Evolutionary conservation across 23 tunicate species (phyloP).

Genomic region (Diplosoma virens): DNA sequence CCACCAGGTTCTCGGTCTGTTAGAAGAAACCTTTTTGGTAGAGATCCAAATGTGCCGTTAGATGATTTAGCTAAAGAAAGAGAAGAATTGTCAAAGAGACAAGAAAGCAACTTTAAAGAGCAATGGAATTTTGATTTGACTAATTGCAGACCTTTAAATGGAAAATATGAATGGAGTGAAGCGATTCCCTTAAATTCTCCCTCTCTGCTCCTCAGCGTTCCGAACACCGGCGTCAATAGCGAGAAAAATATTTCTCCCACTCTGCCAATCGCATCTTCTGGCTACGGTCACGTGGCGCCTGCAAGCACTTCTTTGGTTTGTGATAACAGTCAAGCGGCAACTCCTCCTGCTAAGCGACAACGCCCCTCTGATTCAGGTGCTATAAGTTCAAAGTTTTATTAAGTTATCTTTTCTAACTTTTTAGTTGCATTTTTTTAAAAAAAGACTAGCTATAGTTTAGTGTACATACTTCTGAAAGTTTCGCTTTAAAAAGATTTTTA

Average conservation of each 20-base stretch:
- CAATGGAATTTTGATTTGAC: slow-evolving; percentile 66
- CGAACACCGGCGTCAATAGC: too few relatives aligned
- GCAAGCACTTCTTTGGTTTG: too few relatives aligned
- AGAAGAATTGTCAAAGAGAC: slow-evolving; percentile 33
- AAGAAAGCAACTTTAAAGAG: slow-evolving; percentile 27
- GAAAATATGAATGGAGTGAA: slow-evolving; percentile 57
- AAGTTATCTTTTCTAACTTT: too few relatives aligned
- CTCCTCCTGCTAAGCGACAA: background rate
- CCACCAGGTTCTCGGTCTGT: slow-evolving; percentile 47
- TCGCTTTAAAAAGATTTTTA: too few relatives aligned
- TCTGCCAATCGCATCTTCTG: too few relatives aligned
- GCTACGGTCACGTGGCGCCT: too few relatives aligned
- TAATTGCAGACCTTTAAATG: slow-evolving; percentile 37
- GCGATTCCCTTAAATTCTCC: slow-evolving; percentile 4
- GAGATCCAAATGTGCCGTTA: slow-evolving; percentile 24
- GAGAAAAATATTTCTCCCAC: too few relatives aligned
- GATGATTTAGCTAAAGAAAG: slow-evolving; percentile 37
- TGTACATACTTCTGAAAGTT: too few relatives aligned
- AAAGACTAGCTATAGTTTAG: too few relatives aligned
- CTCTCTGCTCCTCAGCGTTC: slow-evolving; percentile 19
- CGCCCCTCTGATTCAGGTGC: background rate
- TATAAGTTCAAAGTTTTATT: too few relatives aligned
- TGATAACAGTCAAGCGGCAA: too few relatives aligned
- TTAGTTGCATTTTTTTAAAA: too few relatives aligned
- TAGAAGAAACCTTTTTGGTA: slow-evolving; percentile 55